Base-by-base conservation (phyloP, 1,140 invertebrate genomes). In the Conopomorpha cramerella region DNA sequence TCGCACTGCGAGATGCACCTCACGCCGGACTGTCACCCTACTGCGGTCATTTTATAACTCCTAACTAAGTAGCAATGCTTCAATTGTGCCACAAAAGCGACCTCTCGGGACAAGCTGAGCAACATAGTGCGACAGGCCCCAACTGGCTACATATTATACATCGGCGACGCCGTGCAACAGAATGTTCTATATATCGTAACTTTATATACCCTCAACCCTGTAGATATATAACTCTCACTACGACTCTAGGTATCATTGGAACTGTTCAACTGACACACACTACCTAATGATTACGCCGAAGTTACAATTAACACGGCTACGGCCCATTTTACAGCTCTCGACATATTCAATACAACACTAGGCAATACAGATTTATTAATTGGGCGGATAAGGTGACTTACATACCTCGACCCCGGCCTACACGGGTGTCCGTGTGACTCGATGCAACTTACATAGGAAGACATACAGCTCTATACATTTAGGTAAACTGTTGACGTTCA, bases 371-470 rank as follows among this genome's bases (percentile, higher is more conserved):
- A n/a, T n/a, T n/a, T n/a, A n/a, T n/a, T n/a, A n/a, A n/a, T n/a
- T n/a, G n/a, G n/a, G n/a, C n/a, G n/a, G n/a, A n/a, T n/a, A n/a
- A n/a, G 59, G 55, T 62, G 58, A 52, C 44, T 53, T 41, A 42
- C 41, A 41, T 54, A 59, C 56, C 62, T 55, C 64, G 55, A 58
- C 41, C 49, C 57, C 57, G 53, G 51, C 54, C 59, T 56, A 62
- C 41, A 45, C 57, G 64, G 59, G 55, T 55, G 43, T 43, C 45
- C 51, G 49, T 51, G 46, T 59, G 53, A 60, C 41, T 43, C 52
- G 50, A 53, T 58, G 58, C 58, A 65, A 66, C 65, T 70, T 70
- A 72, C 67, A 63, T 64, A 72, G 71, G 71, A 76, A 76, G 67
- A 76, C 70, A 66, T 68, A 67, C 60, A 72, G 52, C 60, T 62